These are phyloP conservation scores for Cuniculus paca DNA, from an alignment of 2,797 vertebrate genomes.

Conservation along the genomic window DNA sequence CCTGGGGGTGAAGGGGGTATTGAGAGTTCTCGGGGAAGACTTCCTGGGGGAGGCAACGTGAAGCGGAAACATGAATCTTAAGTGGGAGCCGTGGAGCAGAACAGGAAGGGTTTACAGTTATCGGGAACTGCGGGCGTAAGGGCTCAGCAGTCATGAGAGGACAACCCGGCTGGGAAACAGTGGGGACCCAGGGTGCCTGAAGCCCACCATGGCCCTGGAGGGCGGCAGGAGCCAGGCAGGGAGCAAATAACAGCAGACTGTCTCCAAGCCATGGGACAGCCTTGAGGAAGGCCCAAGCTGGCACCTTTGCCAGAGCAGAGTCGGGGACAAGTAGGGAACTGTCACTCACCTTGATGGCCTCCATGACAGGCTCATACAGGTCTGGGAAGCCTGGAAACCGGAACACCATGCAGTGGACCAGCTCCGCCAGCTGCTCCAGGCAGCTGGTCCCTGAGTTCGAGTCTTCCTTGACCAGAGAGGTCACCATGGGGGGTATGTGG, in stretches of 20 bases:
- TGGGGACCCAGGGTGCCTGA: neutral
- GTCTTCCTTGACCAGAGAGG: constrained; percentile 89
- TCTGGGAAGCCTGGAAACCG: constrained; percentile 92
- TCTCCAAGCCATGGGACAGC: neutral
- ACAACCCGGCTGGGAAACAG: neutral
- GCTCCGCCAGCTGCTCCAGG: constrained; percentile 89
- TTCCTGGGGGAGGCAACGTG: neutral
- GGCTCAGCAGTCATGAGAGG: neutral
- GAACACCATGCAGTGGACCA: constrained; percentile 92
- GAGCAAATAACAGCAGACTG: neutral
- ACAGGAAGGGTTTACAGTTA: neutral
- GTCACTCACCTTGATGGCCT: constrained; percentile 89
- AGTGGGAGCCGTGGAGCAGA: neutral
- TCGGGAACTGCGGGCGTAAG: neutral
- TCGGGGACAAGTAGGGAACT: rapidly evolving
- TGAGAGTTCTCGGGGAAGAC: neutral
- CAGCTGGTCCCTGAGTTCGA: constrained; percentile 89
- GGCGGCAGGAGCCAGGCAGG: neutral
- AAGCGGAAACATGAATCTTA: neutral
- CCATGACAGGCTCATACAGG: constrained; percentile 91
- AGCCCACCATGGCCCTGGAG: neutral
- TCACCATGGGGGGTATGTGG: constrained; percentile 90
- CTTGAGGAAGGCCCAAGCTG: neutral
- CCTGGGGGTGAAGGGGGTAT: rapidly evolving
- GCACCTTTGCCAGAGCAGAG: neutral